Evolutionary conservation across 2,888 invertebrate genomes (phyloP).

Genomic region (Tenthredo scrophulariae): DNA sequence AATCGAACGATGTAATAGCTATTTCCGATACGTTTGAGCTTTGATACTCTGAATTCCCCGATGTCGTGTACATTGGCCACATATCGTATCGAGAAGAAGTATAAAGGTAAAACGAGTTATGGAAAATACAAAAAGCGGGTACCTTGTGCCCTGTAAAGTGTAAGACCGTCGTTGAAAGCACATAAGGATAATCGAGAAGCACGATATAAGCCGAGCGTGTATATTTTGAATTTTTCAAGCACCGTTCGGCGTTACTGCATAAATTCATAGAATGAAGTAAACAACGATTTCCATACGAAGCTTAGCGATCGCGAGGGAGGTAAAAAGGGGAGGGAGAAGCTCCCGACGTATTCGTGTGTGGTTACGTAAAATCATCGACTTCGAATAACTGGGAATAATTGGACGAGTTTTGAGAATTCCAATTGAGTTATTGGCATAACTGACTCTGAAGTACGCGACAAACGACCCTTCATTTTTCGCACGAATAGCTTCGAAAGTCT

Average conservation of each 20-base stretch:
- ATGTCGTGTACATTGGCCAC: not conserved
- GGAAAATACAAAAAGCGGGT: not conserved
- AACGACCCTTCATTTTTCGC: constrained; percentile 18
- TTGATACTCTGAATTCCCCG: not conserved
- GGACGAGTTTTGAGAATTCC: constrained; percentile 8
- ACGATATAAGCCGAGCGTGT: not conserved
- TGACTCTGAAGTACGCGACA: not conserved
- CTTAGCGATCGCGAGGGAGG: constrained; percentile 27
- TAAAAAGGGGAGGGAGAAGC: not conserved
- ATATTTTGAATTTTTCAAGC: constrained; percentile 32
- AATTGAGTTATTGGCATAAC: constrained; percentile 25
- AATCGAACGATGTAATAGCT: not conserved
- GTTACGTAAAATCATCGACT: constrained; percentile 20
- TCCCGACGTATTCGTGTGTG: not conserved
- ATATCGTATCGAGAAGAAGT: constrained; percentile 1
- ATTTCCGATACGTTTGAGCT: not conserved
- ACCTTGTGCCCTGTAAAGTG: not conserved
- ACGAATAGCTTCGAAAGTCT: constrained; percentile 35
- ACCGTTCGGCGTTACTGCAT: constrained; percentile 16
- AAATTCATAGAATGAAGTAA: constrained; percentile 29
- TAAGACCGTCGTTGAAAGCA: not conserved
- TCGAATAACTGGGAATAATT: constrained; percentile 32
- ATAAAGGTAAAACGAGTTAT: not conserved
- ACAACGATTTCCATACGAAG: constrained; percentile 42
- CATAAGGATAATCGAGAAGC: not conserved